Conservation (phyloP, 2,888 invertebrate genomes). For the Eudasyphora cyanicolor region DNA sequence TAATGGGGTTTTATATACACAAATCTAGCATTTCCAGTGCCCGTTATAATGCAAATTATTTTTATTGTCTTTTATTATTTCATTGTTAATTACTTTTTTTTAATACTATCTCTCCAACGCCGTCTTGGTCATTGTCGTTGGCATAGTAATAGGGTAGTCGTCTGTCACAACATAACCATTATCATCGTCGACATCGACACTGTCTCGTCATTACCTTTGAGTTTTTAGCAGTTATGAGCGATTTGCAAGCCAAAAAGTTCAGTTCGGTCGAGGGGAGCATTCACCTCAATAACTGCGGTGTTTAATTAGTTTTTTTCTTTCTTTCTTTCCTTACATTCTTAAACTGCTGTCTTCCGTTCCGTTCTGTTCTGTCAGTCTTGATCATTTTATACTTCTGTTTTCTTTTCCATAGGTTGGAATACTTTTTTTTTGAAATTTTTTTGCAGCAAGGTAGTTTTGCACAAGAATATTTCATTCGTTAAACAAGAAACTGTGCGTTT, state of each 20-base stretch:
- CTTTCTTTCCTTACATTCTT: not conserved
- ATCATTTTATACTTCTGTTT: not conserved
- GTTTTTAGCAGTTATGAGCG: not conserved
- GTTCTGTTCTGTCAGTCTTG: not conserved
- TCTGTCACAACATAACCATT: too few relatives aligned
- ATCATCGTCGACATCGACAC: not conserved
- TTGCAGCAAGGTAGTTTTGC: not conserved
- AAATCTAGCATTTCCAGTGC: constrained; percentile 7
- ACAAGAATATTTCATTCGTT: not conserved
- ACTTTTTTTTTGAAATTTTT: not conserved
- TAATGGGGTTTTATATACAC: not conserved
- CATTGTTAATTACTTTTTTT: constrained; percentile 27
- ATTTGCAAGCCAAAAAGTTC: not conserved
- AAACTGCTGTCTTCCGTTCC: not conserved
- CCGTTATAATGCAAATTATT: constrained; percentile 33
- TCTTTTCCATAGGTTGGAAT: not conserved
- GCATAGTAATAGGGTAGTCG: too few relatives aligned
- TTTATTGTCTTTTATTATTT: constrained; percentile 23
- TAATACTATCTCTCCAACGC: not conserved
- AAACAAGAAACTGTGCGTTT: too few relatives aligned
- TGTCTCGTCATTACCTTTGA: not conserved
- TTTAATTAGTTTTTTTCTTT: constrained; percentile 3
- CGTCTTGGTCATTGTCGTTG: not conserved
- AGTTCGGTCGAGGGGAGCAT: not conserved
- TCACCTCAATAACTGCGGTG: constrained; percentile 6